A percentile compares a stretch with the other conserved stretches of the same genome.
Conservation (phyloP, 1,140 invertebrate genomes). For the Panagrolaimus sp. region DNA sequence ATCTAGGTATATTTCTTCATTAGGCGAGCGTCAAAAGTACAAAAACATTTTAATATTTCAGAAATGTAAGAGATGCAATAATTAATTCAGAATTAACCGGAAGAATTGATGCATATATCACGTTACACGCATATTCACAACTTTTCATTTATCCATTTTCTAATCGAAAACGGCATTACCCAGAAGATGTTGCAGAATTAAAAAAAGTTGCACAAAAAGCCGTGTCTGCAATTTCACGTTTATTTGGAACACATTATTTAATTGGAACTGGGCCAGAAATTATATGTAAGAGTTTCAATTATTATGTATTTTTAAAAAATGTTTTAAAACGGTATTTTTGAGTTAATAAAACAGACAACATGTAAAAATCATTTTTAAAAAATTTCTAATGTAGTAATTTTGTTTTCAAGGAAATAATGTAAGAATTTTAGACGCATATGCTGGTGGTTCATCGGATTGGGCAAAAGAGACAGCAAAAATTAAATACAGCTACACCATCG, state of each 20-base stretch:
- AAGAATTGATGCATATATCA: constrained; percentile 53
- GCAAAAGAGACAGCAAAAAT: constrained; percentile 53
- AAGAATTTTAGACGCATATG: constrained; percentile 56
- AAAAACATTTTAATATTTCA: constrained; percentile 15
- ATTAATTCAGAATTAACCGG: constrained; percentile 49
- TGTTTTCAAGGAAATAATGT: too few species aligned
- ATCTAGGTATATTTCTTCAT: constrained; percentile 16
- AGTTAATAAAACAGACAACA: too few species aligned
- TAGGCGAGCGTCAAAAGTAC: constrained; percentile 4
- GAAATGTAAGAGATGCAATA: constrained; percentile 50
- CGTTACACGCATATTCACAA: constrained; percentile 56
- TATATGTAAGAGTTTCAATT: constrained; percentile 40
- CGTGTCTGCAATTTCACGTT: constrained; percentile 45
- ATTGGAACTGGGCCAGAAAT: constrained; percentile 55
- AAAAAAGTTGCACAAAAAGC: constrained; percentile 44
- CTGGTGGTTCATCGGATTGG: constrained; percentile 54
- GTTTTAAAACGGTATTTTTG: neutral
- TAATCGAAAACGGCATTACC: constrained; percentile 43
- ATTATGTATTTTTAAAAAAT: neutral
- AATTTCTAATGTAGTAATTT: too few species aligned
- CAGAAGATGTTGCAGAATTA: constrained; percentile 49
- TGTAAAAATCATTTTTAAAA: neutral
- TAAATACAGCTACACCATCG: constrained; percentile 57
- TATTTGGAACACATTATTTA: constrained; percentile 54
- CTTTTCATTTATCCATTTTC: constrained; percentile 53